These are phyloP conservation scores for Leptinotarsa haldemani DNA, from an alignment of 2,888 invertebrate genomes.

Conservation along the genomic window DNA sequence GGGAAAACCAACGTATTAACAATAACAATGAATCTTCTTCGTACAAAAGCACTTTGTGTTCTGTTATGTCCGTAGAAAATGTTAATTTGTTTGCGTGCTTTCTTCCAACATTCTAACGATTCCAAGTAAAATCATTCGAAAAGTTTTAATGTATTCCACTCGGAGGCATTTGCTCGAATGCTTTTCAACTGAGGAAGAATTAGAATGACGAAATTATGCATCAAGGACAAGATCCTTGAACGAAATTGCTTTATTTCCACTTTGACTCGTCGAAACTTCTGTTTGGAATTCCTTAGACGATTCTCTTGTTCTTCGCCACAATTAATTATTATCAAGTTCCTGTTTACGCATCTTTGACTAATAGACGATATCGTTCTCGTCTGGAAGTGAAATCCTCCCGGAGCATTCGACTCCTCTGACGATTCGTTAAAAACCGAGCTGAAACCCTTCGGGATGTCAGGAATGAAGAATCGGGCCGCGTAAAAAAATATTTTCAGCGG, in stretches of 20 bases:
- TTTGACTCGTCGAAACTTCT: background rate
- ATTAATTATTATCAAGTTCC: no score
- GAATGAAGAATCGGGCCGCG: background rate
- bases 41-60: slow-evolving; percentile 15
- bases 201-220: background rate
- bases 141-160: slow-evolving; percentile 19
- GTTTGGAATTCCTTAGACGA: background rate
- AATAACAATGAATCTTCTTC: slow-evolving; percentile 17
- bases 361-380: background rate
- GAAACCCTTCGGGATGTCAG: background rate
- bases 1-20: slow-evolving; percentile 9
- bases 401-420: background rate
- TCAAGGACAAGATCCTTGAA: background rate
- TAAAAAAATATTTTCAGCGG: background rate
- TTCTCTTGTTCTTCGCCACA: no score
- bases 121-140: slow-evolving; percentile 3
- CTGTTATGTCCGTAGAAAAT: slow-evolving; percentile 5
- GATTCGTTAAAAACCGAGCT: slow-evolving; percentile 6
- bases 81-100: slow-evolving; percentile 22
- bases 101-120: slow-evolving; percentile 14
- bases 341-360: no score
- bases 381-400: background rate
- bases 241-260: background rate
- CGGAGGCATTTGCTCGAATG: background rate
- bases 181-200: slow-evolving; percentile 4